phyloP scores from a whole-genome alignment of 2,888 invertebrate genomes.

The Sarcophaga rosellei region DNA sequence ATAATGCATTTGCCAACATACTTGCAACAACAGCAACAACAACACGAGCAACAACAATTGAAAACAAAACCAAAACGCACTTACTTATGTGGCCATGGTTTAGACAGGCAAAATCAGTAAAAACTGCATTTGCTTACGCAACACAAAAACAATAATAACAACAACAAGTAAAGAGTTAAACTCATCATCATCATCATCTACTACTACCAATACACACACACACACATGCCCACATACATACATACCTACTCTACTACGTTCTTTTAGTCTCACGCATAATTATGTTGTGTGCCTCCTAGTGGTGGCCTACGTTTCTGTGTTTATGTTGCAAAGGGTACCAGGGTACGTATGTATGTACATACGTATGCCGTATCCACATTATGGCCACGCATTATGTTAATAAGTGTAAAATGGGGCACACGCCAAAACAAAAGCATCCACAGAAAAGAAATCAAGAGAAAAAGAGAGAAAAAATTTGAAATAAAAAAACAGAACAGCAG shows the following conservation, averaged over 20 bases:
- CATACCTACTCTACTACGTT: too few relatives aligned
- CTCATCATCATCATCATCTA: conserved; percentile 33
- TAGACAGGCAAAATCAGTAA: conserved; percentile 56
- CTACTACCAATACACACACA: conserved; percentile 1
- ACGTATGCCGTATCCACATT: conserved; percentile 57
- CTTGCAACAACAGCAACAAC: conserved; percentile 26
- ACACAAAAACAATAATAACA: background rate
- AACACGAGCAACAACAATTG: conserved; percentile 29
- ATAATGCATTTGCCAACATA: conserved; percentile 52
- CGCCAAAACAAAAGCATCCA: conserved; percentile 54
- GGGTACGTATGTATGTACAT: background rate
- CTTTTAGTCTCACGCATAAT: too few relatives aligned
- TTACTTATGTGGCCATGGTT: conserved; percentile 64
- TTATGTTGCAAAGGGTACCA: too few relatives aligned
- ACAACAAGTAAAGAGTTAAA: conserved; percentile 34
- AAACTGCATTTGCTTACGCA: conserved; percentile 47
- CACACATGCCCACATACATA: background rate
- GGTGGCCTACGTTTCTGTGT: background rate
- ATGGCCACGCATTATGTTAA: conserved; percentile 70
- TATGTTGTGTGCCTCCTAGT: too few relatives aligned
- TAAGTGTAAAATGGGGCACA: conserved; percentile 69
- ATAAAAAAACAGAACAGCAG: conserved; percentile 28
- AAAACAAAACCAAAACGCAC: conserved; percentile 35
- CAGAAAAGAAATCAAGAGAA: conserved; percentile 31
- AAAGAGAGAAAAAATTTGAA: conserved; percentile 7